These are phyloP conservation scores for Conus betulinus DNA, from an alignment of 1,140 invertebrate species.

Conservation along the genomic window DNA sequence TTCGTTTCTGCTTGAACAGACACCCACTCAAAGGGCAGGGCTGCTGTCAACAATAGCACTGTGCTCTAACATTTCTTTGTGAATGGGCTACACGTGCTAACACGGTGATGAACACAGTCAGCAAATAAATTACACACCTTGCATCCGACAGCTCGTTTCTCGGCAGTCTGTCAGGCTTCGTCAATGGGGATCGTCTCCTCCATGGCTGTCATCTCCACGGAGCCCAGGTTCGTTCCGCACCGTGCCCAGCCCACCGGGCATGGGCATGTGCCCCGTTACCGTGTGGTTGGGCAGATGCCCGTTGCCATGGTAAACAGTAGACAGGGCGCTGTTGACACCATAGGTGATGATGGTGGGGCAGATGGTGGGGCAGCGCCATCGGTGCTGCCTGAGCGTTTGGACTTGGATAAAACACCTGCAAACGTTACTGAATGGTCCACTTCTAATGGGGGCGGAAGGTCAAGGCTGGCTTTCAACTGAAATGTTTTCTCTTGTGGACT, in stretches of 20 bases:
- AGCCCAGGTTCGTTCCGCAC: constrained; percentile 2
- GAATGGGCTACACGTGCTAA: no score
- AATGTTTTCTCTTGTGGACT: no score
- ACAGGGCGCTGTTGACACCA: constrained; percentile 39
- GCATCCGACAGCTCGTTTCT: constrained; percentile 67
- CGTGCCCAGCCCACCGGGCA: background rate
- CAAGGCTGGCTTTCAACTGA: no score
- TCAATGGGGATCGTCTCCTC: constrained; percentile 59
- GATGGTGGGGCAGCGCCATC: background rate
- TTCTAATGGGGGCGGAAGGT: no score
- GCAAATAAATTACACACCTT: constrained; percentile 50
- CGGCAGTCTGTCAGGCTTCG: constrained; percentile 47
- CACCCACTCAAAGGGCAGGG: no score
- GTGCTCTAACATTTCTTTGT: no score
- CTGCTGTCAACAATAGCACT: no score
- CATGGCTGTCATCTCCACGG: constrained; percentile 15
- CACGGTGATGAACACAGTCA: no score
- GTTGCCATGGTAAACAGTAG: constrained; percentile 57
- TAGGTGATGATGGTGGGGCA: background rate
- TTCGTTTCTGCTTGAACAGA: no score
- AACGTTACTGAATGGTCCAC: background rate
- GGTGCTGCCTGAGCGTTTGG: background rate
- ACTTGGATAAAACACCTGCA: constrained; percentile 5
- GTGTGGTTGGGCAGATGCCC: constrained; percentile 57
- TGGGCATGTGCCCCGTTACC: constrained; percentile 62